Evolutionary conservation across 2,888 invertebrate genomes (phyloP), one percentile per base, ranked within the genome.

Genomic region (Epirrhoe alternata): DNA sequence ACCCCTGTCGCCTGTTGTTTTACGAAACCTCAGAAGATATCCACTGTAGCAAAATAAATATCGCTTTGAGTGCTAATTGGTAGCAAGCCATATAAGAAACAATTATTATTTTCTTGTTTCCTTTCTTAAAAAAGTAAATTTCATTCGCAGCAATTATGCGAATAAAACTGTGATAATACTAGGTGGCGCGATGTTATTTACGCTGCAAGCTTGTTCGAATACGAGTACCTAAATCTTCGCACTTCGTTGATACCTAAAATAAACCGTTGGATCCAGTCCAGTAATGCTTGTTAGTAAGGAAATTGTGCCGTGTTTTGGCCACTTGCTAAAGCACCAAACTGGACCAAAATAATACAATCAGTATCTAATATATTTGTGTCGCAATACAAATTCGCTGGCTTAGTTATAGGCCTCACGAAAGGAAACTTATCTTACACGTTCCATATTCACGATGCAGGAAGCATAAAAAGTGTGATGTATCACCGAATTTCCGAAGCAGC

Each of bases 391-490:
- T 12, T 12, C 38, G 12, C 38, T 42, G 38, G 38, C 38, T 42
- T 42, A 42, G 38, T 42, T 42, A 10, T 42, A 12, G 24, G 24
- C 12, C 38, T 42, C 8, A 42, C 38, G 7, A 14, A 47, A 47
- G 14, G 12, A 38, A 30, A 12, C 12, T 42, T 42, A 55, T 57
- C 12, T 50, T 31, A 35, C 45, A 53, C 58, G 38, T 61, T 60
- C n/a, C 49, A 67, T 66, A 67, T 60, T 67, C 60, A 67, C 30
- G 52, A 59, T 49, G 31, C 53, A 64, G 56, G 56, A 63, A 56
- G 51, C 60, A 67, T 64, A 67, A 69, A 68, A 73, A 69, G 68
- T 58, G 60, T 68, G 64, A 71, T 67, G 64, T 64, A 72, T 68
- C 64, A 58, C 45, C 67, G 50, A 69, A 66, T 66, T 66, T 61